Evolutionary conservation across 2,888 invertebrate species (phyloP).

Genomic region (Metallyticus violacea): DNA sequence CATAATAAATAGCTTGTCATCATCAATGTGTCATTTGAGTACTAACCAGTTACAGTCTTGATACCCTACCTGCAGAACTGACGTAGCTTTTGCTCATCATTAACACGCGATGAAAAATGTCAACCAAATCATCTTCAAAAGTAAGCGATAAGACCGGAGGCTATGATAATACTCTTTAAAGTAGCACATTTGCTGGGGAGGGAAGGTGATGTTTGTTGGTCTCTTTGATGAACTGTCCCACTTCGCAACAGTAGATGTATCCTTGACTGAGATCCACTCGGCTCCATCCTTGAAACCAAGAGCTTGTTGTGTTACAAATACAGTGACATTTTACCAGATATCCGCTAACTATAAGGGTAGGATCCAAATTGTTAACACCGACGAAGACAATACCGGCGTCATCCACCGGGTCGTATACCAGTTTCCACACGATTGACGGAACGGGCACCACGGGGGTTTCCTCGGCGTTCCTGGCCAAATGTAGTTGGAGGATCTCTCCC

Average conservation of each 20-base stretch:
- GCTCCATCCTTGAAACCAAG: conserved; percentile 2
- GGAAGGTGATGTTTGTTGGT: neutral
- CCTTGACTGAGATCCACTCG: neutral
- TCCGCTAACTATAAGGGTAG: neutral
- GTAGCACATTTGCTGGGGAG: neutral
- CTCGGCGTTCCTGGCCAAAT: conserved; percentile 42
- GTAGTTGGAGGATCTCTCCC: conserved; percentile 20
- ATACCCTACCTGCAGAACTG: no score
- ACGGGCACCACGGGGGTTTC: conserved; percentile 51
- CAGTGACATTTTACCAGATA: neutral
- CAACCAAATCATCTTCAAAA: no score
- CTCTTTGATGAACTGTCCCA: neutral
- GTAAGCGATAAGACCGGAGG: no score
- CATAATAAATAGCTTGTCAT: no score
- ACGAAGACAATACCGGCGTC: conserved; percentile 57
- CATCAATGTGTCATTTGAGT: no score
- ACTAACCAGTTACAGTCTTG: no score
- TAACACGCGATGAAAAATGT: no score
- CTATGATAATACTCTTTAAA: neutral
- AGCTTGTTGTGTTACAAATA: neutral
- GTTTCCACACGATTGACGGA: conserved; percentile 57
- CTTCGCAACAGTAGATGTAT: neutral
- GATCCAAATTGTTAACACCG: conserved; percentile 55
- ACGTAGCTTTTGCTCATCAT: no score
- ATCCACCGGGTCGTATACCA: conserved; percentile 53